Conservation (phyloP, 2,113 vertebrate genomes). For the Crotalus helleri region DNA sequence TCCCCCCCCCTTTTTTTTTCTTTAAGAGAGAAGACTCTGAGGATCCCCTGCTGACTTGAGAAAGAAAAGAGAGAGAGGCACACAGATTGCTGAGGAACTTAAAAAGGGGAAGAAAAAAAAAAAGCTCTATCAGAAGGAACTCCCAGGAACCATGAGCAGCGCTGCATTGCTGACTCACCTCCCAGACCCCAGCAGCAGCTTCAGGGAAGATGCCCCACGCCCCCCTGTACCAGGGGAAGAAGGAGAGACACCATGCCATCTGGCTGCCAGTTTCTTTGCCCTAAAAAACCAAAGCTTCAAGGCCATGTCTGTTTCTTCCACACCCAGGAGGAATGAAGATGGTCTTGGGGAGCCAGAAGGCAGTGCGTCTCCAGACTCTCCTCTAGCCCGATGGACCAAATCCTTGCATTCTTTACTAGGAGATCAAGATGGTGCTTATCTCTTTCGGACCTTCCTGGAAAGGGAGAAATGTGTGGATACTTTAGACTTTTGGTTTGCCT, state of each 20-base stretch:
- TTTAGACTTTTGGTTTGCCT: constrained; percentile 98
- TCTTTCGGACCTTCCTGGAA: constrained; percentile 94
- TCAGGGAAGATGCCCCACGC: constrained; percentile 95
- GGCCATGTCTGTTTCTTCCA: constrained; percentile 75
- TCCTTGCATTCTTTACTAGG: constrained; percentile 92
- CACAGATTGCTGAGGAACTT: constrained; percentile 73
- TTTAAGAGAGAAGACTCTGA: constrained; percentile 85
- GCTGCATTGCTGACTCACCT: constrained; percentile 74
- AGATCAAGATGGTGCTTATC: constrained; percentile 94
- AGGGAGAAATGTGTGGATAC: constrained; percentile 92
- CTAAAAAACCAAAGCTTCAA: constrained; percentile 76
- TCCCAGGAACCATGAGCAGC: constrained; percentile 86
- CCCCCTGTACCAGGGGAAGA: constrained; percentile 97
- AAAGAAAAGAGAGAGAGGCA: constrained; percentile 63
- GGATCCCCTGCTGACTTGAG: constrained; percentile 93
- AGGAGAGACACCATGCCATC: constrained; percentile 83
- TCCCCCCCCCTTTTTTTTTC: constrained; percentile 73
- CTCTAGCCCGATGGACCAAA: constrained; percentile 91
- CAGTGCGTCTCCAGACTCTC: constrained; percentile 91
- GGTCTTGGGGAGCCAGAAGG: constrained; percentile 95
- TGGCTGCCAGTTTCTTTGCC: constrained; percentile 65
- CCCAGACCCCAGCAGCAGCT: constrained; percentile 88
- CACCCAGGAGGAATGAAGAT: constrained; percentile 87
- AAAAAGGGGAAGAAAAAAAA: constrained; percentile 55
- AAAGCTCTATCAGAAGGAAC: constrained; percentile 58